These are phyloP conservation scores for Drosophila dives DNA, from an alignment of 2,888 invertebrate genomes.

Conservation along the genomic window DNA sequence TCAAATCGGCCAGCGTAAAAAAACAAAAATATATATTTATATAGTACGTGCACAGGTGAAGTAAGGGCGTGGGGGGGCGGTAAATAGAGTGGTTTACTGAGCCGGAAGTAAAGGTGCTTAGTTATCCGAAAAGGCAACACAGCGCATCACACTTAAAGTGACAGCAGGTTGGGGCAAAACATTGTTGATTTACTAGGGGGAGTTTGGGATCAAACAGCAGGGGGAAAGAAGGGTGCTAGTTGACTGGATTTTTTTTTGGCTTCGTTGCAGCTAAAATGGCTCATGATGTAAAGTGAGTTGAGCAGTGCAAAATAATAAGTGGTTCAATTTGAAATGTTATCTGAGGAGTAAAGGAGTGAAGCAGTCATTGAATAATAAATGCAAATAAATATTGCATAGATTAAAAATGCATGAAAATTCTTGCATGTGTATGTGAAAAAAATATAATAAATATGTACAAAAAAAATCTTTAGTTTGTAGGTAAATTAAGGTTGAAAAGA, in stretches of 20 bases:
- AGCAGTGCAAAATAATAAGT: not conserved
- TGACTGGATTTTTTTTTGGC: conserved; percentile 11
- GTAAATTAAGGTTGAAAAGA: not conserved
- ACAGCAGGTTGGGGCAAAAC: conserved; percentile 44
- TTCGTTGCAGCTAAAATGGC: not conserved
- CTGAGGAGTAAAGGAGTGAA: not conserved
- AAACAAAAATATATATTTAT: conserved; percentile 11
- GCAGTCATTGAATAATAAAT: not conserved
- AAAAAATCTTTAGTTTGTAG: no score
- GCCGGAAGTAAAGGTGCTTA: conserved; percentile 59
- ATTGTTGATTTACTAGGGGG: not conserved
- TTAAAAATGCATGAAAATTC: not conserved
- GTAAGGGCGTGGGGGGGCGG: not conserved
- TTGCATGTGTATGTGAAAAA: not conserved
- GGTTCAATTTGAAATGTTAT: not conserved
- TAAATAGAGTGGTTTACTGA: conserved; percentile 29
- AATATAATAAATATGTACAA: not conserved
- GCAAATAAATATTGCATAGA: not conserved
- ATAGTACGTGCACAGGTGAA: not conserved
- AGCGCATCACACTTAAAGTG: conserved; percentile 69
- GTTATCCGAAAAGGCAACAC: conserved; percentile 60
- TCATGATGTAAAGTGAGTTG: conserved; percentile 10
- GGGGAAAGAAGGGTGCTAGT: not conserved
- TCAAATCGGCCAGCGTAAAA: conserved; percentile 65
- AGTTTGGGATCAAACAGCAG: not conserved